These are phyloP conservation scores for Noturus placidus DNA, from an alignment of 2,113 vertebrate species.

Conservation along the genomic window DNA sequence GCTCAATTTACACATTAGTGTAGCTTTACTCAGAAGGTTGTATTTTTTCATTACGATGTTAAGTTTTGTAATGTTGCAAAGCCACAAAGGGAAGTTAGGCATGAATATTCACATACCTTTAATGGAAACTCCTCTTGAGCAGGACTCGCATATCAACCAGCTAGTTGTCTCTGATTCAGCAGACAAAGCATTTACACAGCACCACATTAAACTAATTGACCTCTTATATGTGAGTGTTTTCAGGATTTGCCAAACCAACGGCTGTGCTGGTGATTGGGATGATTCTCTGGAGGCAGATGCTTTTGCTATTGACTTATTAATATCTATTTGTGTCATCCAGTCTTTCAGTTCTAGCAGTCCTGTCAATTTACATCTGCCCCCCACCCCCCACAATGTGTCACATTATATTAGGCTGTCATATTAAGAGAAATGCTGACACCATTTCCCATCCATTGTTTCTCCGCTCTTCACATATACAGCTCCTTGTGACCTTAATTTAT, in stretches of 20 bases:
- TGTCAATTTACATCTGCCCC: conserved; percentile 39
- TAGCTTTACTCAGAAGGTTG: conserved; percentile 2
- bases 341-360: conserved; percentile 14
- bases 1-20: conserved; percentile 4
- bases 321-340: conserved; percentile 33
- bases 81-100: background rate
- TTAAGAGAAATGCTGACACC: conserved; percentile 38
- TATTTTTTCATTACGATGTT: background rate
- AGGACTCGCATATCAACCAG: conserved; percentile 18
- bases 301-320: conserved; percentile 38
- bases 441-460: background rate
- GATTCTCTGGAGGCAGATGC: conserved; percentile 30
- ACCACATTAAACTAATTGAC: conserved; percentile 36
- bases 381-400: background rate
- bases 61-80: conserved; percentile 5
- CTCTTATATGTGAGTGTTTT: conserved; percentile 2
- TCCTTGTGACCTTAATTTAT: background rate
- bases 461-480: background rate
- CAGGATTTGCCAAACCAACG: background rate
- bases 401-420: conserved; percentile 22
- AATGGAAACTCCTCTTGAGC: conserved; percentile 9
- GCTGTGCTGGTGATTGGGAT: conserved; percentile 5
- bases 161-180: background rate
- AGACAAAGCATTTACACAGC: conserved; percentile 5
- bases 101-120: conserved; percentile 21